These are phyloP conservation scores for Botia kubotai DNA, from an alignment of 2,797 vertebrate species.

Conservation along the genomic window DNA sequence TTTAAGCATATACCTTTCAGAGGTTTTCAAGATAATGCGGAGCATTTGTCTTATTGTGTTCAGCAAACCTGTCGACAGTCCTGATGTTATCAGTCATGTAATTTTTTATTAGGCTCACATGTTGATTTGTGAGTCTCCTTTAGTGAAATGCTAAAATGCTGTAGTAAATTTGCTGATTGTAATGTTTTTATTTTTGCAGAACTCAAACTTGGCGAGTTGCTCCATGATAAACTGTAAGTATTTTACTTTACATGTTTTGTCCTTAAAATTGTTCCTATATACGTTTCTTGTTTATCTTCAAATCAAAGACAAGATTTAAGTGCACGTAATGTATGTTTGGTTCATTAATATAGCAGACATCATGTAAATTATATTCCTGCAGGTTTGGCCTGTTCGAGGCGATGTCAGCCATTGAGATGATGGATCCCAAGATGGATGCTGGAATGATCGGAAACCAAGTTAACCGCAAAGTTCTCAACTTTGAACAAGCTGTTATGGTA, in stretches of 20 bases:
- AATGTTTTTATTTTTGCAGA: conserved; percentile 75
- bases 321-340: not conserved
- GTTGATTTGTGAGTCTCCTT: not conserved
- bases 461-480: conserved; percentile 97
- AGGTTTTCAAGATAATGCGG: no score
- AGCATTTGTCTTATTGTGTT: not conserved
- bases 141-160: no score
- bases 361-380: not conserved
- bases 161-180: not conserved
- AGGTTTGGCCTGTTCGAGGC: conserved; percentile 99
- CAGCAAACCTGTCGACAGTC: not conserved
- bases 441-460: conserved; percentile 99
- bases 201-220: conserved; percentile 94
- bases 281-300: not conserved
- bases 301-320: not conserved
- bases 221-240: conserved; percentile 98
- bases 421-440: conserved; percentile 99
- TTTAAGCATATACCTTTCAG: no score
- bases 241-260: not conserved
- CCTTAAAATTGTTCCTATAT: not conserved
- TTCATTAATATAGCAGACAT: not conserved
- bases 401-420: conserved; percentile 99
- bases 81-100: not conserved
- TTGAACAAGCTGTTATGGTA: conserved; percentile 98
- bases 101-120: not conserved